Percentiles rank a stretch among this genome's conserved stretches.
Conservation (phyloP, 2,888 invertebrate genomes). For the Spilosoma lubricipeda region DNA sequence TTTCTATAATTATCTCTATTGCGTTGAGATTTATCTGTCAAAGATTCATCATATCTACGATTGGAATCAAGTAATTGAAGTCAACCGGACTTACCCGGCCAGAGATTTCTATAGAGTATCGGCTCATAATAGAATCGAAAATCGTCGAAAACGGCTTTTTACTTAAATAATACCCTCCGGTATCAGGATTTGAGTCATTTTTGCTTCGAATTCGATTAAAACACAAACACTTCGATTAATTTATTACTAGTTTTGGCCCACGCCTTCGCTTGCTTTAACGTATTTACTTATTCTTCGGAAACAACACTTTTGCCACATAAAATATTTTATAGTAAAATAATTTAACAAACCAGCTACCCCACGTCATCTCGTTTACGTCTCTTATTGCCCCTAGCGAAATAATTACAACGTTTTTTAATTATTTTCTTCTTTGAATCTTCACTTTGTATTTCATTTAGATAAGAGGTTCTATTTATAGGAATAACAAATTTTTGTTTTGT, state of each 20-base stretch:
- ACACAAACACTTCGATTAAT: constrained; percentile 1
- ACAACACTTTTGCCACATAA: not conserved
- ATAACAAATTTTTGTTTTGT: too few species aligned
- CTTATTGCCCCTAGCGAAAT: too few species aligned
- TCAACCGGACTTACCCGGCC: constrained; percentile 29
- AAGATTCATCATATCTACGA: not conserved
- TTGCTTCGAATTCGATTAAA: too few species aligned
- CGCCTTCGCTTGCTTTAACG: not conserved
- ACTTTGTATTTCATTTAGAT: not conserved
- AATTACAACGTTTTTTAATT: not conserved
- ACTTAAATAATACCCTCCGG: constrained; percentile 22
- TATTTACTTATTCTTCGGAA: not conserved
- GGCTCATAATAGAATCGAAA: constrained; percentile 38
- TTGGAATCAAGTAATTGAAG: constrained; percentile 34
- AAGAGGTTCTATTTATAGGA: not conserved
- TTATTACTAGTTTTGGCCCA: not conserved
- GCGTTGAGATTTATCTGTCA: not conserved
- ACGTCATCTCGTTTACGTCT: too few species aligned
- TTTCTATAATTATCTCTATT: not conserved
- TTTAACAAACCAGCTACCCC: too few species aligned
- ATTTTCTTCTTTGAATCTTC: not conserved
- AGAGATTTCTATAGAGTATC: constrained; percentile 42
- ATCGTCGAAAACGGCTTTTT: constrained; percentile 40
- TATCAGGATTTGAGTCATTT: constrained; percentile 26
- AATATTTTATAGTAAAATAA: not conserved